A percentile compares a stretch with the other conserved stretches of the same genome.
Conservation (phyloP, 2,888 invertebrate genomes). For the Heteromurus nitidus region DNA sequence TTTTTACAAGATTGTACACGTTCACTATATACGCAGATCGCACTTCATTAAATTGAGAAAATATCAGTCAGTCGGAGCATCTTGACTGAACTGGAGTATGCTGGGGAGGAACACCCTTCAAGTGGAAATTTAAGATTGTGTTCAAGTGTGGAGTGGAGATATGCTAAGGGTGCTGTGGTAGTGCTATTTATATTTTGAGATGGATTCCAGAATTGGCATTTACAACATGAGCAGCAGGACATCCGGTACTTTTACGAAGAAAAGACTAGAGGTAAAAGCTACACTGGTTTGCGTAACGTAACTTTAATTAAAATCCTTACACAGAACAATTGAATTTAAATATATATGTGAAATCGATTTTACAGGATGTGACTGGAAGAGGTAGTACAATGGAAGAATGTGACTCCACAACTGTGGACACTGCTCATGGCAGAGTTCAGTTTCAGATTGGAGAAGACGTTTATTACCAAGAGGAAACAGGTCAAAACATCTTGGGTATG, state of each 20-base stretch:
- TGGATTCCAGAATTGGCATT: constrained; percentile 29
- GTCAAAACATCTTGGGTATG: constrained; percentile 69
- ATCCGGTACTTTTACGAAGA: constrained; percentile 23
- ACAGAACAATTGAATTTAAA: neutral
- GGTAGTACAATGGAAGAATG: constrained; percentile 61
- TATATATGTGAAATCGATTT: neutral
- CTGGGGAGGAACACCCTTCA: neutral
- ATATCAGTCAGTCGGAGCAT: neutral
- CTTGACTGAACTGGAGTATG: neutral
- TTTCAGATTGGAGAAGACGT: constrained; percentile 72
- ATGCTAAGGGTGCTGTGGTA: neutral
- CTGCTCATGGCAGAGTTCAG: constrained; percentile 49
- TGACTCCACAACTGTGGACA: constrained; percentile 69
- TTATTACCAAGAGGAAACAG: constrained; percentile 67
- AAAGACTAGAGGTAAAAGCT: constrained; percentile 25
- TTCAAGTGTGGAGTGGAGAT: neutral
- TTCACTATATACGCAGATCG: no score
- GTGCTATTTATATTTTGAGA: neutral
- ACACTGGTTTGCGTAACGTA: neutral
- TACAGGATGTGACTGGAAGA: constrained; percentile 36
- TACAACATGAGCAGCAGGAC: constrained; percentile 49
- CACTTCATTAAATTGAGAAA: neutral
- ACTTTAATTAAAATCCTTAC: no score
- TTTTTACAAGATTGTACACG: no score
- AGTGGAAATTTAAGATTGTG: neutral